Percentiles rank a stretch among this genome's conserved stretches.
phyloP scores from a whole-genome alignment of 2,888 invertebrate species.

The Rapana venosa region DNA sequence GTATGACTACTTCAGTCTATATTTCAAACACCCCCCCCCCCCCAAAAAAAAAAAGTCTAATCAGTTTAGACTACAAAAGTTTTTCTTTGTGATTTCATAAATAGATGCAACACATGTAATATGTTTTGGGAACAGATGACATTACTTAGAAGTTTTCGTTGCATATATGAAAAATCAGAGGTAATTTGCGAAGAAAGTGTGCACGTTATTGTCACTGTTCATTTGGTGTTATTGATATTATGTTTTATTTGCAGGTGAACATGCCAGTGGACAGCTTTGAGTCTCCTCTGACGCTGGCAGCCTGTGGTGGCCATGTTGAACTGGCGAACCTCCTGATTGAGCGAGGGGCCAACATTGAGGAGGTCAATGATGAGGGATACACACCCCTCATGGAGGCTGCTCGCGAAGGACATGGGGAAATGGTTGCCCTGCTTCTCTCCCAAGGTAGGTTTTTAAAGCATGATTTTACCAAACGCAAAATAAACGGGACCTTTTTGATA shows the following conservation, averaged over 20 bases:
- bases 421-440: constrained; percentile 94
- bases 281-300: constrained; percentile 97
- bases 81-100: no score
- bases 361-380: constrained; percentile 99
- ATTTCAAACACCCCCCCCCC: no score
- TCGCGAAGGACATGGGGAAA: constrained; percentile 98
- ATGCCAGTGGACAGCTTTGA: constrained; percentile 99
- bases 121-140: no score
- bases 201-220: no score
- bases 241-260: constrained; percentile 84
- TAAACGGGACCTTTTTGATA: not conserved
- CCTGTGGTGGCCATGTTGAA: constrained; percentile 99
- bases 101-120: no score
- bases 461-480: not conserved
- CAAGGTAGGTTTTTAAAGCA: constrained; percentile 82
- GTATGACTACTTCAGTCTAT: no score
- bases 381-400: constrained; percentile 99
- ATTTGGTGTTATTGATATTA: no score
- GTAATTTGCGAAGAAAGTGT: no score
- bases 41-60: no score
- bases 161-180: no score
- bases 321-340: constrained; percentile 96
- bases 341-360: constrained; percentile 98
- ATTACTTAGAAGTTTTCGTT: no score
- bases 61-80: no score